These are phyloP conservation scores for Apis florea DNA, from an alignment of 1,140 invertebrate genomes.

Conservation along the genomic window DNA sequence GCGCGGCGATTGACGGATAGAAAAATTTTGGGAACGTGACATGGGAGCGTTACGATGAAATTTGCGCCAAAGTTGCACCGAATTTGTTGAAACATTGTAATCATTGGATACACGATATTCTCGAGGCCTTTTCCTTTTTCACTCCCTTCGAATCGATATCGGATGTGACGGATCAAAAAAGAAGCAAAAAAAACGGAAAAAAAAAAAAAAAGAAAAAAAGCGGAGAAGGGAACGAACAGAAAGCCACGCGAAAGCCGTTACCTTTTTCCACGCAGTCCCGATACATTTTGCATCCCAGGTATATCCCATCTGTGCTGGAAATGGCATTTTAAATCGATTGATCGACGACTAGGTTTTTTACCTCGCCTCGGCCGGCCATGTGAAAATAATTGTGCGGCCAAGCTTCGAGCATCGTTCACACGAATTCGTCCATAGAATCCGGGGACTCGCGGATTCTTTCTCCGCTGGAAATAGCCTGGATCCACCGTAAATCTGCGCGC, in stretches of 20 bases:
- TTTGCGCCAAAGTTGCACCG: no score
- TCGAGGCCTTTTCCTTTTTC: slow-evolving; percentile 24
- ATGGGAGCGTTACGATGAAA: no score
- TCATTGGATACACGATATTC: not conserved
- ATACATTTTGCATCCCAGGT: slow-evolving; percentile 22
- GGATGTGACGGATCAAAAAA: slow-evolving; percentile 18
- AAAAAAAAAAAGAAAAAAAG: not conserved
- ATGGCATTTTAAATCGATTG: slow-evolving; percentile 60
- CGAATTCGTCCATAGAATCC: not conserved
- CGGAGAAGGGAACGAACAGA: not conserved
- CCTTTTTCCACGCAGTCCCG: slow-evolving; percentile 28
- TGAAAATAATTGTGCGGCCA: slow-evolving; percentile 50
- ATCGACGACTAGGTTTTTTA: slow-evolving; percentile 39
- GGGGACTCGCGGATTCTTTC: not conserved
- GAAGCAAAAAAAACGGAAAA: no score
- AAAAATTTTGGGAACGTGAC: not conserved
- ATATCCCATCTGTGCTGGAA: slow-evolving; percentile 40
- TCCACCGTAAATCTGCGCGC: not conserved
- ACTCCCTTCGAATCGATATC: slow-evolving; percentile 41
- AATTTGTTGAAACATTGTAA: slow-evolving; percentile 23
- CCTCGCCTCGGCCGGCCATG: not conserved
- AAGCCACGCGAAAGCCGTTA: not conserved
- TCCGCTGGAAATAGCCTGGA: not conserved
- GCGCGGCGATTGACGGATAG: no score
- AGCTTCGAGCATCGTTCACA: slow-evolving; percentile 23